phyloP scores from a whole-genome alignment of 30 jellyfish, hydroid and myxozoan species.

The Chrysaora quinquecirrha region DNA sequence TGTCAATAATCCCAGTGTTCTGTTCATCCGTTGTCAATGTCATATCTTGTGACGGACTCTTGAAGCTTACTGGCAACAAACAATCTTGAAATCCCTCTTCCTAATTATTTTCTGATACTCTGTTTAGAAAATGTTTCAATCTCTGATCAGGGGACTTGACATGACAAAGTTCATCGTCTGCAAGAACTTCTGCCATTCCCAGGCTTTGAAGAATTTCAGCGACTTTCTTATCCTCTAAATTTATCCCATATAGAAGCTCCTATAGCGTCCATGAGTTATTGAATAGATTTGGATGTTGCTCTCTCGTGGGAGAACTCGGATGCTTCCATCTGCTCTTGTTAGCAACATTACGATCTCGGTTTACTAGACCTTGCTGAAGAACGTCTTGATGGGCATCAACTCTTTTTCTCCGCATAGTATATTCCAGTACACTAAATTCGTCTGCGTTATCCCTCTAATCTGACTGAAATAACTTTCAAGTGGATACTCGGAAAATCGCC shows the following conservation, averaged over 20 bases:
- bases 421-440: neutral
- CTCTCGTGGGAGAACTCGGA: neutral
- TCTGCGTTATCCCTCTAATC: neutral
- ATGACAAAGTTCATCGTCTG: neutral
- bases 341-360: neutral
- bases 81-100: neutral
- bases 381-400: slow-evolving; percentile 2
- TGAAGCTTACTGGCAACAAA: neutral
- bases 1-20: neutral
- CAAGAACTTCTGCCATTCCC: neutral
- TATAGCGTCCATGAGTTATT: neutral
- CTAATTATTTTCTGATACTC: neutral
- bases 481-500: neutral
- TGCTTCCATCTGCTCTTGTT: slow-evolving; percentile 20
- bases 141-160: neutral
- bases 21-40: neutral
- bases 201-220: neutral
- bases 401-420: neutral
- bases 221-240: neutral
- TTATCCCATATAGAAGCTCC: neutral
- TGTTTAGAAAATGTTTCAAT: neutral
- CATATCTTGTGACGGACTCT: neutral
- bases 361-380: neutral
- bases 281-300: neutral
- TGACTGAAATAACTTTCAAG: neutral